Evolutionary conservation across 37 sponge, comb jelly and placozoan genomes (phyloP).

Genomic region (Lycopodina hypogea): DNA sequence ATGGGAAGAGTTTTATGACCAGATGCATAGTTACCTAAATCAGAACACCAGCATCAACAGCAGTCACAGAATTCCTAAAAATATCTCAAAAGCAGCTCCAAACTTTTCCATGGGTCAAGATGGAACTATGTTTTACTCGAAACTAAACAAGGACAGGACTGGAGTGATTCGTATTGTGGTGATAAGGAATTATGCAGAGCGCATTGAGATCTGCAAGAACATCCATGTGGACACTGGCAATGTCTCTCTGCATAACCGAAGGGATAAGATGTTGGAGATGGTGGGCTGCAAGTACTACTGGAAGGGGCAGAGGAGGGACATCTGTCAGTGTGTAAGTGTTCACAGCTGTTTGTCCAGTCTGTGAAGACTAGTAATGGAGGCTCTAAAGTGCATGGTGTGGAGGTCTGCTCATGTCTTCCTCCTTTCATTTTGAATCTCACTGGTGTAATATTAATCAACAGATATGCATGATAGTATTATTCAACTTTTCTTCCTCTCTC

Average conservation of each 20-base stretch:
- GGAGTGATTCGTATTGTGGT: neutral
- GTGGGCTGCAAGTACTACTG: constrained; percentile 36
- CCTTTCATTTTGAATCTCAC: no score
- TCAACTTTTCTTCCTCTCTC: no score
- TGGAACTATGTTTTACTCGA: constrained; percentile 6
- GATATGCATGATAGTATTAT: no score
- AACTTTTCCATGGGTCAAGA: constrained; percentile 20
- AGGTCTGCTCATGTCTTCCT: no score
- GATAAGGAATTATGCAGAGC: constrained; percentile 35
- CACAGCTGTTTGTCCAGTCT: no score
- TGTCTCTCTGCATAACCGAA: constrained; percentile 15
- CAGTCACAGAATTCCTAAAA: neutral
- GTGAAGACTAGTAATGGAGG: no score
- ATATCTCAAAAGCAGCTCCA: neutral
- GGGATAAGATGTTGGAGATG: constrained; percentile 44
- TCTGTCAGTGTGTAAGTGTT: constrained; percentile 34
- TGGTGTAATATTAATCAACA: no score
- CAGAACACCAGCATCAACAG: neutral
- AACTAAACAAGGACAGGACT: constrained; percentile 4
- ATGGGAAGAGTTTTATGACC: constrained; percentile 43
- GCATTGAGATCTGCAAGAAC: constrained; percentile 23
- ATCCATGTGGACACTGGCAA: constrained; percentile 26
- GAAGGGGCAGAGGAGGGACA: constrained; percentile 44
- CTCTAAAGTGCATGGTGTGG: no score
- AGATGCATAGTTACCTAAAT: constrained; percentile 11